phyloP scores from a whole-genome alignment of 2,888 invertebrate species.

The Blera fallax region DNA sequence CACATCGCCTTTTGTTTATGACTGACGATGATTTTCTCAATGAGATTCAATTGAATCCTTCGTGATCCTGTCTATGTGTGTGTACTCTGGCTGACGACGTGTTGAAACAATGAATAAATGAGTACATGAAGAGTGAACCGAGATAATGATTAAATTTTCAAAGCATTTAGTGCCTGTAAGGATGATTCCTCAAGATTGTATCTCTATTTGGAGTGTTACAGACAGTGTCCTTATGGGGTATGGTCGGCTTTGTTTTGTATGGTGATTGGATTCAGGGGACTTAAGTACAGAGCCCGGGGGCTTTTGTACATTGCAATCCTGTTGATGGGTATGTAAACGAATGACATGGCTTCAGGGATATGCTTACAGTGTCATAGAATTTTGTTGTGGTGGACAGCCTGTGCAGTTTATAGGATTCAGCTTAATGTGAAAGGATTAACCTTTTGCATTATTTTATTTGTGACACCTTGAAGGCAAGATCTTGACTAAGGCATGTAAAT shows the following conservation, averaged over 20 bases:
- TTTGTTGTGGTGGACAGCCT: constrained; percentile 6
- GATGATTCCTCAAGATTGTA: constrained; percentile 48
- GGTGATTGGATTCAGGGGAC: constrained; percentile 59
- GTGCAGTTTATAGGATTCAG: constrained; percentile 19
- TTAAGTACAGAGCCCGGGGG: constrained; percentile 39
- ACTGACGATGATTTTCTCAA: constrained; percentile 68
- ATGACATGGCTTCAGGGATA: constrained; percentile 41
- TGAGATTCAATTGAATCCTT: constrained; percentile 67
- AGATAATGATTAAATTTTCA: constrained; percentile 71
- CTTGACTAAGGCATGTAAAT: constrained; percentile 21
- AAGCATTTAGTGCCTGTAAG: constrained; percentile 67
- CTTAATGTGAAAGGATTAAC: constrained; percentile 57
- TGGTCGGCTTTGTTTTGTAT: constrained; percentile 40
- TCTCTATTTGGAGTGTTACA: constrained; percentile 31
- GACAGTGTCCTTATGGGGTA: constrained; percentile 22
- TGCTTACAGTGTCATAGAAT: constrained; percentile 35
- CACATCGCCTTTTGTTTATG: constrained; percentile 65
- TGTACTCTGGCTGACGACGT: constrained; percentile 45
- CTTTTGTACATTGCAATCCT: constrained; percentile 45
- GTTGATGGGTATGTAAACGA: constrained; percentile 55
- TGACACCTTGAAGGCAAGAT: constrained; percentile 11
- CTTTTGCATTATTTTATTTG: constrained; percentile 52
- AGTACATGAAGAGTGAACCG: constrained; percentile 32
- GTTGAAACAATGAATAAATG: constrained; percentile 72
- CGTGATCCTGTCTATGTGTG: constrained; percentile 16